phyloP scores from a whole-genome alignment of 2,888 invertebrate genomes.

The Nematopogon swammerdamellus region DNA sequence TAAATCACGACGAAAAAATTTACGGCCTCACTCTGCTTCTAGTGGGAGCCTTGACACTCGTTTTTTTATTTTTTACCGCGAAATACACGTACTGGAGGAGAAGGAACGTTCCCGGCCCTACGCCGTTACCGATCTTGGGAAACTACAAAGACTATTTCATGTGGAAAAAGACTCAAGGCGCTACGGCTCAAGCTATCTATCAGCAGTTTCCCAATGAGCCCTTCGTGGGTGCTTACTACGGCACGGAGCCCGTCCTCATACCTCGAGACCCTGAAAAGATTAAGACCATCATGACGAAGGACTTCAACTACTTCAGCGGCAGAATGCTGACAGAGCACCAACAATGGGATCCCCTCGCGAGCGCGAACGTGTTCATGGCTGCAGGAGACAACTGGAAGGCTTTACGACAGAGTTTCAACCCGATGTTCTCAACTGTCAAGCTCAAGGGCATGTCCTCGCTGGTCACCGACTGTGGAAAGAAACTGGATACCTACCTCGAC shows the following conservation, averaged over 20 bases:
- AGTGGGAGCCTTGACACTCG: not conserved
- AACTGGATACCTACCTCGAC: not conserved
- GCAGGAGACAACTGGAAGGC: slow-evolving; percentile 6
- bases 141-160: not conserved
- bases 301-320: slow-evolving; percentile 5
- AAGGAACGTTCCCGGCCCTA: not conserved
- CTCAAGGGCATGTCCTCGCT: not conserved
- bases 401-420: slow-evolving; percentile 5
- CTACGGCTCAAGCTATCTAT: not conserved
- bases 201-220: not conserved
- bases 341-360: not conserved
- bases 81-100: not conserved
- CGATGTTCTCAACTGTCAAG: slow-evolving; percentile 5
- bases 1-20: too few relatives aligned
- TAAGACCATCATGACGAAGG: slow-evolving; percentile 5
- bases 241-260: slow-evolving; percentile 1
- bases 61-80: not conserved
- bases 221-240: not conserved
- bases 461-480: not conserved
- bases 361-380: slow-evolving; percentile 2
- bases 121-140: not conserved
- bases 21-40: too few relatives aligned
- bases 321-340: slow-evolving; percentile 1
- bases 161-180: not conserved
- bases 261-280: slow-evolving; percentile 7